Percentiles rank a stretch among this genome's conserved stretches.
phyloP scores from a whole-genome alignment of 2,797 vertebrate genomes.

The Alca torda region DNA sequence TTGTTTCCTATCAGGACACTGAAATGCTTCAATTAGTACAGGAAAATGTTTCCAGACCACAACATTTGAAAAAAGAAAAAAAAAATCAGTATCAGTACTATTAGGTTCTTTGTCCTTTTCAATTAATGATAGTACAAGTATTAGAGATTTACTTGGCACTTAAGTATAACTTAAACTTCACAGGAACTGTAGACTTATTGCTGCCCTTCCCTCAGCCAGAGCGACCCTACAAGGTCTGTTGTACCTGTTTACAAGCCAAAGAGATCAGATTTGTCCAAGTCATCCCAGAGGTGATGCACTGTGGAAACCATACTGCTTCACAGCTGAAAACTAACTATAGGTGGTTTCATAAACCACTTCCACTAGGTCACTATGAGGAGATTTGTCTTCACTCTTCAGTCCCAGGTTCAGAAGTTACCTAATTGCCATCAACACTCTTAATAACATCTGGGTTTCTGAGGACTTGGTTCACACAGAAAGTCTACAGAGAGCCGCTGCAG shows the following conservation, averaged over 20 bases:
- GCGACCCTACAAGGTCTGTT: not conserved
- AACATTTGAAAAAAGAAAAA: not conserved
- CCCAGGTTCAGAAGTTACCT: not conserved
- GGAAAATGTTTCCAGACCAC: not conserved
- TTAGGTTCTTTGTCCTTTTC: not conserved
- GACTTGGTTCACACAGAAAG: not conserved
- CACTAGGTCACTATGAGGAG: not conserved
- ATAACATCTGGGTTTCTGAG: not conserved
- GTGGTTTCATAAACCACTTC: not conserved
- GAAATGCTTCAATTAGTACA: not conserved
- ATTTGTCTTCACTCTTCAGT: not conserved
- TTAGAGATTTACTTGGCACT: not conserved
- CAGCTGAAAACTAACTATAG: not conserved
- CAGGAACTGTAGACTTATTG: not conserved
- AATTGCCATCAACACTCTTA: not conserved
- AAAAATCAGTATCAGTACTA: not conserved
- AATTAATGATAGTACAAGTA: not conserved
- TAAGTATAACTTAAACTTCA: not conserved
- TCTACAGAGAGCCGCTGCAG: not conserved
- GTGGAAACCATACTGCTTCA: not conserved
- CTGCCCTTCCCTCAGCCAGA: not conserved
- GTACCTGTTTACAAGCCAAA: not conserved
- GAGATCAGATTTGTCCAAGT: not conserved
- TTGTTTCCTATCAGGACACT: not conserved
- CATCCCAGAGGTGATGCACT: not conserved